Base-by-base conservation (phyloP, 2,113 vertebrate species). In the Numida meleagris region DNA sequence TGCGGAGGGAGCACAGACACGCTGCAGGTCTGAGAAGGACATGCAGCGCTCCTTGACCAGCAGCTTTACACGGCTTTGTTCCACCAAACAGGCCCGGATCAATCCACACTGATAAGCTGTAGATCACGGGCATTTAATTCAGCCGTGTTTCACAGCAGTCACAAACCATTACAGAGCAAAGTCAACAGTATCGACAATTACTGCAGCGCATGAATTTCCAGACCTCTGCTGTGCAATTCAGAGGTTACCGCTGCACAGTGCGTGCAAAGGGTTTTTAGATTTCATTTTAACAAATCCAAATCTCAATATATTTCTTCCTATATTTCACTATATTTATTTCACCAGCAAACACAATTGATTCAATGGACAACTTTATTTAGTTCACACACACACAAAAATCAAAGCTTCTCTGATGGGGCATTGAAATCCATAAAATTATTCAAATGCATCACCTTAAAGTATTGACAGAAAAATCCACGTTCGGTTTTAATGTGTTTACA, bases 111-210 rank as follows among this genome's bases (percentile, higher is more conserved):
- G 72, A 79, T 80, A 61, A 82, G 42, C 75, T 80, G 55, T 55
- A 82, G 45, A 45, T 13, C 29, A 51, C 12, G 21, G 62, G 71
- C 76, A 92, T 88, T 95, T 88, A 94, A 94, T 84, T 94, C 72
- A 93, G 75, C 77, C 88, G 80, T 33, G 4, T 95, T 86, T 93
- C 80, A 46, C 14, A 88, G 91, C 85, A 88, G 81, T 59, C 90
- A 74, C 87, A 63, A 86, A 80, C 10, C 7, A 86, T 86, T 83
- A 84, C 1, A 5, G 86, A 73, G 86, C 71, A 80, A 83, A 96
- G 82, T 75, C 95, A 95, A 93, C 62, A 88, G 74, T 70, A 94
- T 80, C 1, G 51, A 88, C 90, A 76, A 70, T 82, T 87, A 91
- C 91, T 67, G 86, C 83, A 94, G 62, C 17, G 34, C 40, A 59